Evolutionary conservation across 2,888 invertebrate species (phyloP).

Genomic region (Argynnis bischoffii): DNA sequence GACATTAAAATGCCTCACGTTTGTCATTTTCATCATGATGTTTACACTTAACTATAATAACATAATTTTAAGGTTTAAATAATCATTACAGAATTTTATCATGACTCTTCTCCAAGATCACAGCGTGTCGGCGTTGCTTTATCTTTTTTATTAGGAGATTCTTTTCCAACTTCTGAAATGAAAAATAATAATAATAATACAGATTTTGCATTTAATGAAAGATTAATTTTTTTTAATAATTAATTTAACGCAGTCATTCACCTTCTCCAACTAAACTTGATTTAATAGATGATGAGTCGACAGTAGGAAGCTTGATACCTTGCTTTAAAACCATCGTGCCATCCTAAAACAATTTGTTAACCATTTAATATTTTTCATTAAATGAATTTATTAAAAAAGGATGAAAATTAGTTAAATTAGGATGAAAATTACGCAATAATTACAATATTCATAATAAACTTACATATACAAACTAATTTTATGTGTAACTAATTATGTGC

Average conservation of each 20-base stretch:
- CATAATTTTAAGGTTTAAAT: conserved; percentile 5
- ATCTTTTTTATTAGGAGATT: conserved; percentile 55
- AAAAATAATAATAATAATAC: not conserved
- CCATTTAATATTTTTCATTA: not conserved
- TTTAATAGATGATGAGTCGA: conserved; percentile 55
- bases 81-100: conserved; percentile 26
- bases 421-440: no score
- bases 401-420: no score
- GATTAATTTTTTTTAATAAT: conserved; percentile 4
- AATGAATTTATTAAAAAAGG: not conserved
- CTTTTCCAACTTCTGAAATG: conserved; percentile 47
- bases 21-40: conserved; percentile 13
- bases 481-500: no score
- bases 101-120: conserved; percentile 53
- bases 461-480: not conserved
- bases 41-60: not conserved
- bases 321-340: conserved; percentile 78
- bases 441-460: no score
- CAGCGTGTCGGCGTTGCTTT: conserved; percentile 58
- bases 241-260: conserved; percentile 37
- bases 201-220: not conserved
- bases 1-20: conserved; percentile 3
- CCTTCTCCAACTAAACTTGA: conserved; percentile 56
- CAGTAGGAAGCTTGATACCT: conserved; percentile 68
- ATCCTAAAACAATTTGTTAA: conserved; percentile 54